Base-by-base conservation (phyloP, 2,888 invertebrate species). In the Scotopteryx bipunctaria region DNA sequence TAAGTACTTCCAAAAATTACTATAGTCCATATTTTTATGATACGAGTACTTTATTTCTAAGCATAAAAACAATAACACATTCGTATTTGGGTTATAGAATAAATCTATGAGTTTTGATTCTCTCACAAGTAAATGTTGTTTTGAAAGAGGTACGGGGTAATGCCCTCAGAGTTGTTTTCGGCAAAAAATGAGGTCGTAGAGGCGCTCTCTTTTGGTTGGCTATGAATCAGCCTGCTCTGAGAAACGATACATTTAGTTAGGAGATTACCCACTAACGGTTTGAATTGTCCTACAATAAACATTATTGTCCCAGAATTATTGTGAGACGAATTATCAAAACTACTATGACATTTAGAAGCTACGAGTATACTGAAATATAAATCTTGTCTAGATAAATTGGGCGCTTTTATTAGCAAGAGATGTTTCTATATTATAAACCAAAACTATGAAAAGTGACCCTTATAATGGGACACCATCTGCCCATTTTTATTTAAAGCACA, bases 81-180 rank as follows among this genome's bases (percentile, higher is more conserved):
- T 25, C 6, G 14, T 13, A 29, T 23, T 42, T n/a, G 8, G 42
- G 47, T 41, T 40, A 49, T 49, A 57, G 51, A 56, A 51, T 36
- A 45, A 51, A 38, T 46, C 45, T 45, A 49, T 36, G 37, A 27
- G 32, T 29, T 48, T 40, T 16, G 13, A 41, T 41, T 45, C 29
- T 40, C 78, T 75, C 71, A 16, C 37, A 27, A 80, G 78, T 84
- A 86, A 82, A 73, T 83, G 82, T 77, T 83, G 73, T 78, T 55
- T 67, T 69, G 76, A 75, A 73, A 71, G 82, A 77, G 80, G 78
- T 67, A 71, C 79, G 81, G 89, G 87, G 81, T 83, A 86, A 82
- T 86, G 89, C 84, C 87, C 89, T 86, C 84, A 65, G 66, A 86
- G 88, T 86, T 88, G 89, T 87, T 89, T 87, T 86, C 81, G 80